Percentiles rank a stretch among this genome's conserved stretches.
Evolutionary conservation across 2,113 vertebrate genomes (phyloP).

Genomic region (human): DNA sequence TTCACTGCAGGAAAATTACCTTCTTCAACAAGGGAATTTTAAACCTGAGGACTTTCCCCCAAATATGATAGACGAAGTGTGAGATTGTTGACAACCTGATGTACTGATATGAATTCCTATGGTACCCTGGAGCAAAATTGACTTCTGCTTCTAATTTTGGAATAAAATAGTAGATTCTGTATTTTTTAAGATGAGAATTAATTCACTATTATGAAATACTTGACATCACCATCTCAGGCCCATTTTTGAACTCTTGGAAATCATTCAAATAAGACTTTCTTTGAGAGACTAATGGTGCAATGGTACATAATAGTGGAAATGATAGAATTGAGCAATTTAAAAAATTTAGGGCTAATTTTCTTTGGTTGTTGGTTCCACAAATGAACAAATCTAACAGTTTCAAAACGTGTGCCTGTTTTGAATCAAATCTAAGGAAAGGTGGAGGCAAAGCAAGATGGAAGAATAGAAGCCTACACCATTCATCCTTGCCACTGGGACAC

Average conservation of each 20-base stretch:
- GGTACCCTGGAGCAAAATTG: not conserved
- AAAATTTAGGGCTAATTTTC: not conserved
- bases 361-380: not conserved
- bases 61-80: not conserved
- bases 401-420: not conserved
- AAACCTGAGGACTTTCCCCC: conserved; percentile 41
- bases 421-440: not conserved
- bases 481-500: no score
- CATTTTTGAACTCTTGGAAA: not conserved
- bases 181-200: conserved; percentile 17
- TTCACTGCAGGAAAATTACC: not conserved
- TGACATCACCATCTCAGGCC: not conserved
- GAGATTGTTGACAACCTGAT: not conserved
- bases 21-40: conserved; percentile 62
- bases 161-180: not conserved
- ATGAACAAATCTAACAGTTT: not conserved
- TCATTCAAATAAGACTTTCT: not conserved
- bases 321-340: not conserved
- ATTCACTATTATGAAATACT: conserved; percentile 17
- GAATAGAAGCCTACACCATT: no score
- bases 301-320: not conserved
- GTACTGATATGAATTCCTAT: not conserved
- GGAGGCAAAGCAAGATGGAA: no score
- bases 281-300: not conserved
- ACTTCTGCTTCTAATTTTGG: not conserved